Percentiles rank a stretch among this genome's conserved stretches.
phyloP scores from a whole-genome alignment of 2,888 invertebrate species.

The Pammene aurita region DNA sequence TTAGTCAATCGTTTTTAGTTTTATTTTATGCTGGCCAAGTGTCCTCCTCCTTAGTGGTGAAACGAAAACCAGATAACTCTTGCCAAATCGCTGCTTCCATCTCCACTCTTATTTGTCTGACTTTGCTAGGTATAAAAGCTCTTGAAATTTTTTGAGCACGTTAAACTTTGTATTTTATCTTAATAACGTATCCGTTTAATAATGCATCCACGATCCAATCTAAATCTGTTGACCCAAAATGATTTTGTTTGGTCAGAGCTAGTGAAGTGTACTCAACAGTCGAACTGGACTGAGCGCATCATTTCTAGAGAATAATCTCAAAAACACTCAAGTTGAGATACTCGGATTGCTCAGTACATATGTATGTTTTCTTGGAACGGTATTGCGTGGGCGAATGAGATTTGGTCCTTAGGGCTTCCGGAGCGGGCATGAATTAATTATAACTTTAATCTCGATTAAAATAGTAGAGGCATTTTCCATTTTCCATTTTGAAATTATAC shows the following conservation, averaged over 20 bases:
- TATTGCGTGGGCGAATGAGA: slow-evolving; percentile 33
- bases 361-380: slow-evolving; percentile 31
- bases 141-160: too few relatives aligned
- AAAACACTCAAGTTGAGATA: slow-evolving; percentile 31
- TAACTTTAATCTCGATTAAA: not conserved
- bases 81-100: too few relatives aligned
- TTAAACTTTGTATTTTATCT: not conserved
- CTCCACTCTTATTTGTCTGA: too few relatives aligned
- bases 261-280: slow-evolving; percentile 32
- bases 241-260: slow-evolving; percentile 38
- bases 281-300: slow-evolving; percentile 44
- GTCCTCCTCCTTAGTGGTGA: too few relatives aligned
- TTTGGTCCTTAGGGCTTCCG: slow-evolving; percentile 9
- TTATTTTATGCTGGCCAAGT: too few relatives aligned
- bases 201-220: slow-evolving; percentile 26
- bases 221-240: slow-evolving; percentile 43
- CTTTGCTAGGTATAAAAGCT: too few relatives aligned
- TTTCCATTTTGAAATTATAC: too few relatives aligned
- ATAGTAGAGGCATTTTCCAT: too few relatives aligned
- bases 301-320: slow-evolving; percentile 43
- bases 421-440: slow-evolving; percentile 3
- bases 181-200: slow-evolving; percentile 18
- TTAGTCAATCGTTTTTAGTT: too few relatives aligned
- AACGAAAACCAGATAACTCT: too few relatives aligned
- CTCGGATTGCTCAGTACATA: slow-evolving; percentile 22